Conservation (phyloP, 2,888 invertebrate species). For the Diaperis boleti region DNA sequence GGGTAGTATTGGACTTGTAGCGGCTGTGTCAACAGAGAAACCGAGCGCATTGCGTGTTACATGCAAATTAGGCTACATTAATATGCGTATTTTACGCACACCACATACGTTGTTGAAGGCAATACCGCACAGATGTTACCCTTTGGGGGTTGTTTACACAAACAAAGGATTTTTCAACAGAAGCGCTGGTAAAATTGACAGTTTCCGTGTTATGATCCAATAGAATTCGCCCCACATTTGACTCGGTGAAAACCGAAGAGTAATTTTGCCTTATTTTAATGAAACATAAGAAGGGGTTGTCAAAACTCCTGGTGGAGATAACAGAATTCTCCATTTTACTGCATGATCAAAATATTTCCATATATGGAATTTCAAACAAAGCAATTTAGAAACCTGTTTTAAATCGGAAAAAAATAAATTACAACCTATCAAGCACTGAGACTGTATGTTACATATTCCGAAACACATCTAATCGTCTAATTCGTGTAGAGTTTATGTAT, state of each 20-base stretch:
- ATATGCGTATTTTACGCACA: constrained; percentile 65
- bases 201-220: constrained; percentile 48
- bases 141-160: constrained; percentile 64
- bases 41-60: constrained; percentile 64
- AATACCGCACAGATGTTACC: constrained; percentile 61
- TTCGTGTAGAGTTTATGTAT: constrained; percentile 52
- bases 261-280: constrained; percentile 42
- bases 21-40: constrained; percentile 63
- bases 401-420: constrained; percentile 28
- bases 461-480: constrained; percentile 51
- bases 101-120: constrained; percentile 58
- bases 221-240: constrained; percentile 33
- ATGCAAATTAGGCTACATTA: constrained; percentile 66
- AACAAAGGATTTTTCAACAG: constrained; percentile 61
- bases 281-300: constrained; percentile 22
- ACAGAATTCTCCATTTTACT: constrained; percentile 20
- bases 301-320: constrained; percentile 9
- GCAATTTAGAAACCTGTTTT: constrained; percentile 17
- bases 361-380: constrained; percentile 20
- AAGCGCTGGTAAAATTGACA: constrained; percentile 56
- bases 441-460: constrained; percentile 48
- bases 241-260: constrained; percentile 26
- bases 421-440: constrained; percentile 26
- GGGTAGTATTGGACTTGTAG: constrained; percentile 52
- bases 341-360: constrained; percentile 22